These are phyloP conservation scores for Peromyscus nudipes DNA, from an alignment of 2,797 vertebrate genomes.

Conservation along the genomic window DNA sequence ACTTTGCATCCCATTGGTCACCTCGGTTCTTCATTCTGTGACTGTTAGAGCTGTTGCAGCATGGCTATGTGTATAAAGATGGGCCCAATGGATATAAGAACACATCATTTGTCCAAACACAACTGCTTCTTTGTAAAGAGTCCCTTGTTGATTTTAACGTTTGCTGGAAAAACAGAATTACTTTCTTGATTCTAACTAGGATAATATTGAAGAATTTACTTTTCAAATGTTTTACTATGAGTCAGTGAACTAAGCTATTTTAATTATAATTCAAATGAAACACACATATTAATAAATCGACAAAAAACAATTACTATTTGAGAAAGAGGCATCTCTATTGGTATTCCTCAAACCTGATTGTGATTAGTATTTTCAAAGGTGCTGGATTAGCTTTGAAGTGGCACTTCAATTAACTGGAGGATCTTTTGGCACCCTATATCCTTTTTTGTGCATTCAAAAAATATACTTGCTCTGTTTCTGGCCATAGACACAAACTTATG, in stretches of 20 bases:
- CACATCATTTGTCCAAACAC: not conserved
- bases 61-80: not conserved
- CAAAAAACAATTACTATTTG: not conserved
- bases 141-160: constrained; percentile 26
- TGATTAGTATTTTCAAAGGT: not conserved
- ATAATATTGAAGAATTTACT: not conserved
- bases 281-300: not conserved
- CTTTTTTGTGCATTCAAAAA: not conserved
- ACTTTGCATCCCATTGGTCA: not conserved
- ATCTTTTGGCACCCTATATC: not conserved
- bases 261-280: not conserved
- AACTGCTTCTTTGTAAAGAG: not conserved
- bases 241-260: constrained; percentile 37
- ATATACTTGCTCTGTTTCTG: constrained; percentile 15
- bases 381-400: not conserved
- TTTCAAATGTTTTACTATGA: constrained; percentile 25
- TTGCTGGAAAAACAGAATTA: constrained; percentile 8
- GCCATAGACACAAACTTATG: not conserved
- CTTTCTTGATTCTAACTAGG: not conserved
- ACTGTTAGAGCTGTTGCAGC: not conserved
- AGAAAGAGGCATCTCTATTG: not conserved
- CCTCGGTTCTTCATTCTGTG: not conserved
- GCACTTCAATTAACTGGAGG: not conserved
- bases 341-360: not conserved
- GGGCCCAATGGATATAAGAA: not conserved